Conservation (phyloP, 2,113 vertebrate genomes). For the Monopterus albus region DNA sequence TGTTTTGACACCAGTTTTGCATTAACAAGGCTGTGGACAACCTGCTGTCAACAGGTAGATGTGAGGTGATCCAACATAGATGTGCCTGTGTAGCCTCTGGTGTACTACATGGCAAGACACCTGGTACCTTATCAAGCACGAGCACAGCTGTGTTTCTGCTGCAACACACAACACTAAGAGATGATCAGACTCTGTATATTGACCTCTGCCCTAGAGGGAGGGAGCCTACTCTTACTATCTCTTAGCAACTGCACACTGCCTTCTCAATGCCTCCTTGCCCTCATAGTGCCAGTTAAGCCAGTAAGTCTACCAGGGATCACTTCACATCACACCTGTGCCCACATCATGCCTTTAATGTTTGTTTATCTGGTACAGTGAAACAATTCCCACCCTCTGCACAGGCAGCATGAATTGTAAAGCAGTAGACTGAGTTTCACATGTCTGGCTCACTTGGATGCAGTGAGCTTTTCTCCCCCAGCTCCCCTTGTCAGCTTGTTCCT, state of each 20-base stretch:
- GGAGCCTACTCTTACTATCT: conserved; percentile 4
- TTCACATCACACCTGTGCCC: conserved; percentile 27
- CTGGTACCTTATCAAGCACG: background rate
- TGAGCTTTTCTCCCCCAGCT: background rate
- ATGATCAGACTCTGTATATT: conserved; percentile 23
- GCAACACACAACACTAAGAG: conserved; percentile 48
- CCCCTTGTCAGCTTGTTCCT: background rate
- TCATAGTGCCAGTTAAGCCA: conserved; percentile 39
- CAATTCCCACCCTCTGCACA: background rate
- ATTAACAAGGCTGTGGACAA: too few relatives aligned
- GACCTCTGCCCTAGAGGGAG: conserved; percentile 1
- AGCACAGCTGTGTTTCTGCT: conserved; percentile 17
- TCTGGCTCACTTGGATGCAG: background rate
- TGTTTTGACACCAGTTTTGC: background rate
- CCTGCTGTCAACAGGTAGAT: conserved; percentile 8
- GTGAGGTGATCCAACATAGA: background rate
- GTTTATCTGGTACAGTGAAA: background rate
- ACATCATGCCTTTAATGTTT: background rate
- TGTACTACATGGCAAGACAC: background rate
- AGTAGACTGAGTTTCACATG: background rate
- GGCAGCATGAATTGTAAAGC: conserved; percentile 3
- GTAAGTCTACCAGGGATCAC: conserved; percentile 4
- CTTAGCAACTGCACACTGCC: conserved; percentile 47
- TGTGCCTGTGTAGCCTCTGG: conserved; percentile 30
- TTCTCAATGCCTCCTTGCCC: conserved; percentile 6